Evolutionary conservation across 1,140 invertebrate genomes (phyloP), one percentile per base, ranked within the genome.

Genomic region (Camponotus vicinus): DNA sequence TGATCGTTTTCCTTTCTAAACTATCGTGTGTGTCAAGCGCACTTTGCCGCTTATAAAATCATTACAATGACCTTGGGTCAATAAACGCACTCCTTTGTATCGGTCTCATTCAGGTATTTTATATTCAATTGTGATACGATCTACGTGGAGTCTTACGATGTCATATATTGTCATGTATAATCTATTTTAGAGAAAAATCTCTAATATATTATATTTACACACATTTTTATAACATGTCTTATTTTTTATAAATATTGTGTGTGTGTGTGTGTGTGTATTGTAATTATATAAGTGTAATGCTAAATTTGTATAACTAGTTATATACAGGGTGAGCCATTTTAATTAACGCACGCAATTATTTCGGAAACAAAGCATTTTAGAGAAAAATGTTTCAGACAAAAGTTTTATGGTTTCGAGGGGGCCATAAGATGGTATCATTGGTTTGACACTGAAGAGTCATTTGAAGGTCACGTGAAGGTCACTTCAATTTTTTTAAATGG

Each of bases 21-120:
- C 40, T 37, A 8, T 2, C 34, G 71, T 52, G 37, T 55, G 37
- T 76, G 73, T 61, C 76, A 61, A 49, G 61, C 76, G 42, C 57
- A 78, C 76, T 78, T 78, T 11, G 32, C 42, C 76, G 61, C 40
- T 78, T 66, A 78, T 78, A 27, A 7, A 66, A 78, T 78, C 42
- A 78, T 78, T 78, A 78, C 76, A 78, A 78, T 78, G 76, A 78
- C 76, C 76, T 78, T 78, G 76, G 76, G 76, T 78, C 76, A 78
- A 78, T 78, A 78, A 66, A 78, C 61, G 42, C 40, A 78, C 76
- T 78, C 61, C 76, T 55, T 59, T 75, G 59, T 78, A 78, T 78
- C 61, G 61, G 42, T n/a, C 27, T 27, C 27, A 32, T 64, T 78
- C 76, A 66, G 63, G 42, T 78, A 66, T 78, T 78, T 45, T 49